These are phyloP conservation scores for Percopsis transmontana DNA, from an alignment of 2,113 vertebrate species.

Conservation along the genomic window DNA sequence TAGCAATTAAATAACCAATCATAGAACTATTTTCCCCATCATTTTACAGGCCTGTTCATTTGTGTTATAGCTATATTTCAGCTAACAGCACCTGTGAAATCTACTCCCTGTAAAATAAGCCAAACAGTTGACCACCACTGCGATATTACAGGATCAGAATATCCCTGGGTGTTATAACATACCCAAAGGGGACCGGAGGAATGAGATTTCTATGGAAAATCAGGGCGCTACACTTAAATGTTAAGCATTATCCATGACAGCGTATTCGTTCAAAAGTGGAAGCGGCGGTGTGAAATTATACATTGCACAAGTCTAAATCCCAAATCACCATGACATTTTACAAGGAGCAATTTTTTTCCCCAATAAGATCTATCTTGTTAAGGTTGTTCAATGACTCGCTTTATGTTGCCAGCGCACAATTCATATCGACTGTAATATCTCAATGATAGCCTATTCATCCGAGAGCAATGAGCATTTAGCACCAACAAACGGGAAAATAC, in stretches of 20 bases:
- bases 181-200: slow-evolving; percentile 1
- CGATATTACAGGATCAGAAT: slow-evolving; percentile 11
- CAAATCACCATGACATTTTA: slow-evolving; percentile 74
- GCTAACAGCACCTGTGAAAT: slow-evolving; percentile 24
- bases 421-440: slow-evolving; percentile 72
- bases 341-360: slow-evolving; percentile 48
- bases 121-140: slow-evolving; percentile 18
- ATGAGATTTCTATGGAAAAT: slow-evolving; percentile 38
- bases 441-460: slow-evolving; percentile 68
- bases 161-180: slow-evolving; percentile 8
- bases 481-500: slow-evolving; percentile 42
- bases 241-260: slow-evolving; percentile 60
- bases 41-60: background rate
- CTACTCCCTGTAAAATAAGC: slow-evolving; percentile 14
- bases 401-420: slow-evolving; percentile 39
- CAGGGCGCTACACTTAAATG: slow-evolving; percentile 41
- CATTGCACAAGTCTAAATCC: slow-evolving; percentile 66
- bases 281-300: slow-evolving; percentile 71
- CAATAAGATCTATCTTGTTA: slow-evolving; percentile 64
- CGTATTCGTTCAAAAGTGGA: slow-evolving; percentile 48
- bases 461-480: slow-evolving; percentile 62
- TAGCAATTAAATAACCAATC: background rate
- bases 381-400: slow-evolving; percentile 61
- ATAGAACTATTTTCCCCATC: background rate
- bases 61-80: background rate